Evolutionary conservation across 2,888 invertebrate genomes (phyloP), one percentile per base, ranked within the genome.

Genomic region (Parnassius glacialis): DNA sequence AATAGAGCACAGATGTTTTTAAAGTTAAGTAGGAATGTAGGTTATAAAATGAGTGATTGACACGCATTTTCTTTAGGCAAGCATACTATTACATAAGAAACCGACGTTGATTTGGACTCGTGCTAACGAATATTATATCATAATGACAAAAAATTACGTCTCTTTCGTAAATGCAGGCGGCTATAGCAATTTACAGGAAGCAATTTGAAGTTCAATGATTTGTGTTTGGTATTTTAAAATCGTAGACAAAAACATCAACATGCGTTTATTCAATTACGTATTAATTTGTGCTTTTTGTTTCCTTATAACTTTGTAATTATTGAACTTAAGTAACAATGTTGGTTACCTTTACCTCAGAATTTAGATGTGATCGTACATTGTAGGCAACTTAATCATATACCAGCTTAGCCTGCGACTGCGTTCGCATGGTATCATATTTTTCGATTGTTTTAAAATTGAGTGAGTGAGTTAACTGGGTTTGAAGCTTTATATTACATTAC

Each of bases 81-180:
- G 34, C 34, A 7, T 34, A 34, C 7, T 34, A 34, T 34, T 34
- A 34, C 7, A 34, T 34, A 34, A 34, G 7, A 34, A 34, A 61
- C 34, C 45, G 51, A 61, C 52, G 43, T 62, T 62, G 53, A 43
- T 53, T 57, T 61, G 13, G 51, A 20, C 47, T 12, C 25, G 52
- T 42, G 44, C 41, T 52, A 43, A 16, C 52, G 43, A 53, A 48
- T 52, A 57, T 62, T 62, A 62, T 62, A 57, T 62, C 57, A 62
- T 12, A 43, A 47, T 51, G 51, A 52, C 52, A 47, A 62, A 57
- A 25, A 13, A 48, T 57, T 62, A 45, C 56, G 13, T 13, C 45
- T 43, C 52, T 57, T 61, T 47, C 57, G 56, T 52, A 52, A 57
- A 52, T n/a, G 12, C 12, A 34, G 12, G 20, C 34, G 47, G 11